phyloP scores from a whole-genome alignment of 2,113 vertebrate species.

The Myanophis thanlyinensis region DNA sequence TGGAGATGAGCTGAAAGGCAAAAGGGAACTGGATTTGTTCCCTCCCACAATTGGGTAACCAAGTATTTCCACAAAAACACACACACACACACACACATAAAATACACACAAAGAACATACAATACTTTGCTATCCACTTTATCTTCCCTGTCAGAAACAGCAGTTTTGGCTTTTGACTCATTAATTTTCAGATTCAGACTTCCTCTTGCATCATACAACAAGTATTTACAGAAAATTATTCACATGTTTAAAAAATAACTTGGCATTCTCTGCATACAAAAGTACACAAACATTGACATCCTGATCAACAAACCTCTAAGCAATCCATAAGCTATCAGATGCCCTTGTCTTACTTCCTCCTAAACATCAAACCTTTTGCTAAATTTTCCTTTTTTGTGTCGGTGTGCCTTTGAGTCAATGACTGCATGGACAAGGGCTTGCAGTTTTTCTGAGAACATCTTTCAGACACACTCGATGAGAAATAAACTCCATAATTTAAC shows the following conservation, averaged over 20 bases:
- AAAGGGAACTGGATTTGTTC: too few relatives aligned
- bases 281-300: background rate
- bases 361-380: background rate
- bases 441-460: background rate
- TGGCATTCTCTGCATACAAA: background rate
- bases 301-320: background rate
- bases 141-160: background rate
- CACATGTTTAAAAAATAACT: background rate
- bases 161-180: background rate
- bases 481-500: background rate
- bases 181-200: background rate
- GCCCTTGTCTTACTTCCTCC: background rate
- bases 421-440: background rate
- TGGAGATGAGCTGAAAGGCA: too few relatives aligned
- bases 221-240: background rate
- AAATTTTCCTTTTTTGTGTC: background rate
- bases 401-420: background rate
- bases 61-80: too few relatives aligned
- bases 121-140: background rate
- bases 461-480: background rate
- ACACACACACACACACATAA: background rate
- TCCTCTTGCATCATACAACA: background rate
- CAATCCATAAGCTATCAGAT: background rate
- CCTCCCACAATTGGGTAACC: too few relatives aligned
- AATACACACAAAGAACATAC: too few relatives aligned